Evolutionary conservation across 2,797 vertebrate genomes (phyloP).

Genomic region (Lateolabrax maculatus): DNA sequence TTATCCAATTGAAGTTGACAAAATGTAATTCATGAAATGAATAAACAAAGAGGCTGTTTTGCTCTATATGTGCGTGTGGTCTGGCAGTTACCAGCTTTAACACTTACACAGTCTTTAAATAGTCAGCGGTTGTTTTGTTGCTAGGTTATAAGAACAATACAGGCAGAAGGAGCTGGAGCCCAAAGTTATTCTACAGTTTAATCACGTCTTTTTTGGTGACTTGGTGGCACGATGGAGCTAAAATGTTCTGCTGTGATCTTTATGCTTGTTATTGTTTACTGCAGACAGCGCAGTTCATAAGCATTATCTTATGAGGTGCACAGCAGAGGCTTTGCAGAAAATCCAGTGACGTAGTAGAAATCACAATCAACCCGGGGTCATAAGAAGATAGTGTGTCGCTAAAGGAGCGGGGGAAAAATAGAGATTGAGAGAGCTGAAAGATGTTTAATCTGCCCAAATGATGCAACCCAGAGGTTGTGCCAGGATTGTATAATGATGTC

Average conservation of each 20-base stretch:
- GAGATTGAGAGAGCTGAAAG: conserved; percentile 56
- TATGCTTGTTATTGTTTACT: conserved; percentile 4
- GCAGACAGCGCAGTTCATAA: not conserved
- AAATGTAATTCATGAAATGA: conserved; percentile 22
- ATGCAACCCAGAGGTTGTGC: conserved; percentile 70
- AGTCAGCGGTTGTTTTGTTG: conserved; percentile 66
- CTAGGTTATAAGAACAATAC: conserved; percentile 67
- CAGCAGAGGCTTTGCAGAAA: conserved; percentile 57
- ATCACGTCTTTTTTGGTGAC: conserved; percentile 25
- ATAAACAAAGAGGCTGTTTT: conserved; percentile 36
- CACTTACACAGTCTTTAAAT: conserved; percentile 71
- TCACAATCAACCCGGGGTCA: conserved; percentile 58
- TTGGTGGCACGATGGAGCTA: not conserved
- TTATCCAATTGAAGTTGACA: not conserved
- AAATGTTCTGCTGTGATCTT: conserved; percentile 23
- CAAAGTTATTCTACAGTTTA: conserved; percentile 38
- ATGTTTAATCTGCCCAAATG: conserved; percentile 78
- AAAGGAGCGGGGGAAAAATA: conserved; percentile 21
- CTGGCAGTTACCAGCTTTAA: conserved; percentile 46
- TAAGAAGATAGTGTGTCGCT: conserved; percentile 57
- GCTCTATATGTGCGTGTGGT: conserved; percentile 16
- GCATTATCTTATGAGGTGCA: conserved; percentile 8
- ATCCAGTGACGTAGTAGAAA: conserved; percentile 60
- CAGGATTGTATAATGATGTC: conserved; percentile 73
- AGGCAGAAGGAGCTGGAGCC: conserved; percentile 37